Conservation (phyloP, 2,888 invertebrate genomes). For the Leistus spinibarbis region DNA sequence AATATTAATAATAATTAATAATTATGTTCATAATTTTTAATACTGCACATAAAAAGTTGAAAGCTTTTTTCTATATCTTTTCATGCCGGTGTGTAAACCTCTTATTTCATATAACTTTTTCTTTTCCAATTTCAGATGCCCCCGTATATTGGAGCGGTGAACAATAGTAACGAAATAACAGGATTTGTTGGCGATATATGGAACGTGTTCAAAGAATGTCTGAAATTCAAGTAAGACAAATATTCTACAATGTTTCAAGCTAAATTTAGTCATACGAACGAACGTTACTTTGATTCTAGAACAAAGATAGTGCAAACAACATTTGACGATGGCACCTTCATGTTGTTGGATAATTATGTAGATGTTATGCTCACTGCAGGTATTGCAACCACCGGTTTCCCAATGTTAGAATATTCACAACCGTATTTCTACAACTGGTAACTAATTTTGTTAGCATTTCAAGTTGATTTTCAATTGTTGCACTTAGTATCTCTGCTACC, state of each 20-base stretch:
- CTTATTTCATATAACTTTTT: neutral
- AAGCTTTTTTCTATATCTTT: neutral
- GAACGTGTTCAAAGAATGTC: conserved; percentile 51
- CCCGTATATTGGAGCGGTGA: conserved; percentile 52
- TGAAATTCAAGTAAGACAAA: conserved; percentile 53
- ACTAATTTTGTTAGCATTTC: conserved; percentile 11
- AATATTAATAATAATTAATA: no score
- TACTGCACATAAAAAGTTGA: neutral
- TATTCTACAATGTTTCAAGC: conserved; percentile 11
- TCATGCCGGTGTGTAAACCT: neutral
- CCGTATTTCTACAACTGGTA: conserved; percentile 54
- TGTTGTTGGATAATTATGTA: conserved; percentile 47
- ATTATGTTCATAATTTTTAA: no score
- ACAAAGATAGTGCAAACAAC: conserved; percentile 45
- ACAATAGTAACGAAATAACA: conserved; percentile 48
- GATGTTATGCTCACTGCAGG: conserved; percentile 52
- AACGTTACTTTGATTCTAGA: conserved; percentile 42
- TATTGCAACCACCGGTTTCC: conserved; percentile 46
- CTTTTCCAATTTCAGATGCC: conserved; percentile 49
- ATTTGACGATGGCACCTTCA: conserved; percentile 48
- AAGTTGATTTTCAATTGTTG: no score
- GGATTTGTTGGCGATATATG: conserved; percentile 57
- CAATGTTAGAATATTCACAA: conserved; percentile 50
- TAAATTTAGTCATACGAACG: neutral
- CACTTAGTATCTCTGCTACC: no score